Conservation (phyloP, 2,888 invertebrate genomes). For the Chironomus tentans region DNA sequence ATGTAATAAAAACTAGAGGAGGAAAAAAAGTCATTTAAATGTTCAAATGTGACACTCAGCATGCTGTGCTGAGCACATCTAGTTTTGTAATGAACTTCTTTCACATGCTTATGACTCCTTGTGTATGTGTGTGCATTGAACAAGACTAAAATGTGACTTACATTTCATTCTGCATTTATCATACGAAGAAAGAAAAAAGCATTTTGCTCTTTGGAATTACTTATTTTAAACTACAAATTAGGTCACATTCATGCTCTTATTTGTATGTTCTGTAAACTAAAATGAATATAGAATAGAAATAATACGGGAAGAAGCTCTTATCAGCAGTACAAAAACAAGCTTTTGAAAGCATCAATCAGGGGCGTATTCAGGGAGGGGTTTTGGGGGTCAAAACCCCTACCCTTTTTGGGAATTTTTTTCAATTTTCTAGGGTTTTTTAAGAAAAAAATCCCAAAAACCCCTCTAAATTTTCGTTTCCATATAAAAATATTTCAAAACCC, state of each 20-base stretch:
- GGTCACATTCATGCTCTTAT: neutral
- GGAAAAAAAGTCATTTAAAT: neutral
- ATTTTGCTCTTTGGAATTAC: neutral
- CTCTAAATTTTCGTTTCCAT: too few species aligned
- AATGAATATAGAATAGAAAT: too few species aligned
- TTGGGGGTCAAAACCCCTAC: too few species aligned
- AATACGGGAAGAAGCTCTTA: too few species aligned
- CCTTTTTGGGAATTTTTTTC: too few species aligned
- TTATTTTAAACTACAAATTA: neutral
- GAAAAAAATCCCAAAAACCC: too few species aligned
- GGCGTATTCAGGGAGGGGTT: too few species aligned
- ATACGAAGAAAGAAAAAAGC: neutral
- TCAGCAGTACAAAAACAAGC: too few species aligned
- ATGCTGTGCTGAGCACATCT: neutral
- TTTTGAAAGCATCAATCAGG: too few species aligned
- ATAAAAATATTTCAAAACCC: too few species aligned
- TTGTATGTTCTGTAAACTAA: too few species aligned
- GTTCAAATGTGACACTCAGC: neutral
- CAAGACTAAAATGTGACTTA: neutral
- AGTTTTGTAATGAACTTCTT: neutral
- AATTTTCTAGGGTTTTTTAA: too few species aligned
- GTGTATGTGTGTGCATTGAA: neutral
- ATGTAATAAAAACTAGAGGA: neutral
- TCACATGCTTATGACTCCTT: neutral
- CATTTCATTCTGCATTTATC: neutral